Evolutionary conservation across 2,113 vertebrate species (phyloP), one percentile per base, ranked within the genome.

Genomic region (Macheiramphus alcinus): DNA sequence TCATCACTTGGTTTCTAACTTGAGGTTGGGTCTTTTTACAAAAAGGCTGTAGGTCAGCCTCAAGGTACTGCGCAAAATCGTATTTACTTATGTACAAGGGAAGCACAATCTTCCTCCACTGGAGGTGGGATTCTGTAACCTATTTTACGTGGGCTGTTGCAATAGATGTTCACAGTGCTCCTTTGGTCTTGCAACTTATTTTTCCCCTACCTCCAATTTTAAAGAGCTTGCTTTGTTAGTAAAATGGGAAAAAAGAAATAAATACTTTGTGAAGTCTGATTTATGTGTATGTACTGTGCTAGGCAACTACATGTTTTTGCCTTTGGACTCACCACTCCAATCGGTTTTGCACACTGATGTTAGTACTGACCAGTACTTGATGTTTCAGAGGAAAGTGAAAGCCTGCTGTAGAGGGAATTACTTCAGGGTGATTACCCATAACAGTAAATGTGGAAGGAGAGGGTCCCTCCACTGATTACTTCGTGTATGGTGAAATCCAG

Each of bases 1-100:
- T 97, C 96, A 89, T 53, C 93, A 43, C 80, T 85, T 76, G 86
- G 25, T 56, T 36, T 94, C 43, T 68, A 45, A 65, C 50, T 72
- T 45, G 52, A 81, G 80, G 86, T 73, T 74, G 34, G 4, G 9
- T 2, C 48, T 72, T 66, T 79, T 79, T 32, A 70, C 42, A 42
- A 91, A 90, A 88, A 61, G 21, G 4, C 45, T 67, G 14, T 72
- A 43, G 65, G 65, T 81, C 86, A 87, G 26, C 91, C 74, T 75
- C 47, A 50, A 53, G 89, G 80, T 91, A 23, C 59, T 27, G 45
- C 6, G 7, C 50, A 68, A 65, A 81, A 27, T 27, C 13, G 1
- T 79, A 14, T 72, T 95, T 91, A 47, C 21, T 71, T 25, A 16
- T 10, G 18, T 73, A 53, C 71, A 61, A 80, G 18, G 31, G 86